Percentiles rank a stretch among this genome's conserved stretches.
Conservation (phyloP, 2,888 invertebrate species). For the Synergus umbraculus region DNA sequence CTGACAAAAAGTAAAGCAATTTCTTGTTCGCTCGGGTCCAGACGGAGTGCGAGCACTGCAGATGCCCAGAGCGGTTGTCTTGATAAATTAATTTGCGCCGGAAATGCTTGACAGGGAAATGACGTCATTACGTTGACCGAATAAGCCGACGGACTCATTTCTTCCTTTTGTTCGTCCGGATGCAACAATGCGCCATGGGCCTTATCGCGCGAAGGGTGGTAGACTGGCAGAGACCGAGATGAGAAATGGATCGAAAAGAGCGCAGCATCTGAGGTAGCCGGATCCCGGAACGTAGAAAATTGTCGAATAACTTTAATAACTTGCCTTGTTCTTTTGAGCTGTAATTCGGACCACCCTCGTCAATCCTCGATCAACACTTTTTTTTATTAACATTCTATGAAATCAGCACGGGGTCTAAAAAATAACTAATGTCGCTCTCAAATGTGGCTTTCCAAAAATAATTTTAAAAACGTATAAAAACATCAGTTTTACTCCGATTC, state of each 20-base stretch:
- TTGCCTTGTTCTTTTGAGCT: neutral
- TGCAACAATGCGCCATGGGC: slow-evolving; percentile 43
- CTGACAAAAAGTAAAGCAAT: slow-evolving; percentile 63
- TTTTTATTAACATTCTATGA: neutral
- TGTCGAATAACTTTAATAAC: slow-evolving; percentile 24
- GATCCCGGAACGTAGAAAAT: slow-evolving; percentile 33
- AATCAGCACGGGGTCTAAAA: neutral
- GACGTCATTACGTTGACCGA: slow-evolving; percentile 67
- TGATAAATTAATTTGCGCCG: slow-evolving; percentile 75
- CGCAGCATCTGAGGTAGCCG: neutral
- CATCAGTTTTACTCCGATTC: too few species aligned
- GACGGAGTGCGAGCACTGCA: slow-evolving; percentile 1
- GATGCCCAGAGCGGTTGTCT: slow-evolving; percentile 46
- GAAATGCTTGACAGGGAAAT: slow-evolving; percentile 73
- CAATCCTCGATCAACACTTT: neutral
- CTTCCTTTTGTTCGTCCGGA: slow-evolving; percentile 35
- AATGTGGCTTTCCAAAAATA: too few species aligned
- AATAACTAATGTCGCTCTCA: neutral
- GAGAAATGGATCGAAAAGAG: slow-evolving; percentile 24
- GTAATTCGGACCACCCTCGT: neutral
- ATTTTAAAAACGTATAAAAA: too few species aligned
- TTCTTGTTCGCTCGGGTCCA: slow-evolving; percentile 53
- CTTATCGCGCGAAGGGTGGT: slow-evolving; percentile 19
- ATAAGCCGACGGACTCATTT: slow-evolving; percentile 27
- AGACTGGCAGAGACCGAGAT: neutral